Percentiles rank a stretch among this genome's conserved stretches.
Conservation (phyloP, 2,797 vertebrate species). For the Brachymystax lenok region DNA sequence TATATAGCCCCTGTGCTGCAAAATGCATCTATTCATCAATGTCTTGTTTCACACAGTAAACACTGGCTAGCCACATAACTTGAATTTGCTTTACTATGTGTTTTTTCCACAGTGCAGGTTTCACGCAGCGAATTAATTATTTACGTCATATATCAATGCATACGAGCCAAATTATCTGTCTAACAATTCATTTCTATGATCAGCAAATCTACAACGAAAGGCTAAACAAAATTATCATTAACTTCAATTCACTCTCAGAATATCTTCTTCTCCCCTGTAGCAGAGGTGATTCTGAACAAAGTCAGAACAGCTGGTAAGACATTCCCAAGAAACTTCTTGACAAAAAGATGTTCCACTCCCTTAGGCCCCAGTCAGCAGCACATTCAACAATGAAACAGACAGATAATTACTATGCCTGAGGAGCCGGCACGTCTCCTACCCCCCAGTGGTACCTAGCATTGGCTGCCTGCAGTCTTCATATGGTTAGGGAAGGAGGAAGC, state of each 20-base stretch:
- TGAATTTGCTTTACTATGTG: too few species aligned
- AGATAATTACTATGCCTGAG: slow-evolving; percentile 73
- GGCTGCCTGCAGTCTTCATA: slow-evolving; percentile 52
- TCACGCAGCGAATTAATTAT: background rate
- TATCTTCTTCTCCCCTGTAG: background rate
- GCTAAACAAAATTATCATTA: background rate
- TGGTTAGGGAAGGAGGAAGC: background rate
- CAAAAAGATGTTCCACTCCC: slow-evolving; percentile 59
- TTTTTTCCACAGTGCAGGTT: background rate
- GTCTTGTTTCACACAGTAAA: background rate
- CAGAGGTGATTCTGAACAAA: background rate
- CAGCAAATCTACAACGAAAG: background rate
- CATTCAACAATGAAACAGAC: slow-evolving; percentile 69
- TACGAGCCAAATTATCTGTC: background rate
- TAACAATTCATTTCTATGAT: background rate
- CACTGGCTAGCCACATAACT: background rate
- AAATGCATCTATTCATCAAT: background rate
- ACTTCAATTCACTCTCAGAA: background rate
- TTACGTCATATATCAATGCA: background rate
- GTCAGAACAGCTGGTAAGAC: slow-evolving; percentile 41
- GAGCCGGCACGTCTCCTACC: slow-evolving; percentile 63
- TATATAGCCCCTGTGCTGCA: background rate
- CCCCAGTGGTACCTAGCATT: slow-evolving; percentile 48
- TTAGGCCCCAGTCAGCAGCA: slow-evolving; percentile 49
- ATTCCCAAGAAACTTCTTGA: slow-evolving; percentile 55